Base-by-base conservation (phyloP, 2,113 vertebrate genomes). In the Calidris pugnax region DNA sequence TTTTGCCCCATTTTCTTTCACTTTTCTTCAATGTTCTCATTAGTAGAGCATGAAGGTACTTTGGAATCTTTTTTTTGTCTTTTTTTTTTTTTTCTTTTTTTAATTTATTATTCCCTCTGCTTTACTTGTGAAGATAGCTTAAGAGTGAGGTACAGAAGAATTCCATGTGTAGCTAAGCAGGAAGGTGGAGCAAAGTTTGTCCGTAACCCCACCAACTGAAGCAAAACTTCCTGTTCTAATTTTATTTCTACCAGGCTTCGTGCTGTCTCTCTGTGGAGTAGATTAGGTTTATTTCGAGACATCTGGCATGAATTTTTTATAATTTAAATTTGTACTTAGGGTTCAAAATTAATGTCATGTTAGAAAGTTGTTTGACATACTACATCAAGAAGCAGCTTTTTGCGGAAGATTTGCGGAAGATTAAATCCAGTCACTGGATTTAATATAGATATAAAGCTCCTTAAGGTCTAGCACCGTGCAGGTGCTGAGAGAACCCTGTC, bases 221-320 rank as follows among this genome's bases (percentile, higher is more conserved):
- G 76, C 37, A 89, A 75, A 91, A 50, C 73, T 76, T 68, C 55
- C 53, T 90, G 21, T 85, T 95, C 82, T 79, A 48, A 53, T 89
- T 95, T 95, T 71, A 71, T 72, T 89, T 64, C 66, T 57, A 5
- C 67, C 50, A 27, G 33, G 53, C 62, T 93, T 81, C 57, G n/a
- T 90, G 75, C 22, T 72, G 47, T 77, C 53, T 79, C 82, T 96
- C 60, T 48, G 41, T 57, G 64, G 79, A 95, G 90, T 51, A 68
- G 83, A 62, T 45, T 15, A 92, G 63, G 43, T 85, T 94, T 92
- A 57, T 89, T 87, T 85, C 8, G 13, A 88, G 72, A 84, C 82
- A 95, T 71, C 89, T 83, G 62, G 64, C 64, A 64, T 72, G 37
- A 87, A 86, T 97, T 97, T 62, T 90, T 97, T 95, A 87, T 93